phyloP scores from a whole-genome alignment of 2,888 invertebrate species.

The Phyto melanocephala region DNA sequence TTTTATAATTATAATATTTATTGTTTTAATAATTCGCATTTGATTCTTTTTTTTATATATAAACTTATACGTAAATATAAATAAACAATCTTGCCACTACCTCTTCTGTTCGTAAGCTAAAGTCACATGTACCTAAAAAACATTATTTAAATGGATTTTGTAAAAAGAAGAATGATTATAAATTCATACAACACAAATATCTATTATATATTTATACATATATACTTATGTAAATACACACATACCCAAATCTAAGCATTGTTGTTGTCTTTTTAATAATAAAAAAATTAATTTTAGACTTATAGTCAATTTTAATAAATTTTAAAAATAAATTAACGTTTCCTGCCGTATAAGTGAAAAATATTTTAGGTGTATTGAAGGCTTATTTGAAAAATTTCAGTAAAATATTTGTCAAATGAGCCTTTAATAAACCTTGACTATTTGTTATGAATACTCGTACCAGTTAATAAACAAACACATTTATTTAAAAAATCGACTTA shows the following conservation, averaged over 20 bases:
- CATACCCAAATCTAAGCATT: neutral
- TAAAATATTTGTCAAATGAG: too few relatives aligned
- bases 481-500: too few relatives aligned
- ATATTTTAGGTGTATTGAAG: too few relatives aligned
- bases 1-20: conserved; percentile 15
- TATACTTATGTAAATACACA: neutral
- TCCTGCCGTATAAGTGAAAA: too few relatives aligned
- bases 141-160: neutral
- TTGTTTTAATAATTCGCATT: conserved; percentile 6
- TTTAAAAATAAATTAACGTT: too few relatives aligned
- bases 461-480: too few relatives aligned
- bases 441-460: too few relatives aligned
- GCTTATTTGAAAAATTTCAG: too few relatives aligned
- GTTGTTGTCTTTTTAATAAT: too few relatives aligned
- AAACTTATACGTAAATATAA: neutral
- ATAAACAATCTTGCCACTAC: conserved; percentile 48
- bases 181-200: neutral
- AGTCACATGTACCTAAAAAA: neutral
- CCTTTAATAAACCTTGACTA: too few relatives aligned
- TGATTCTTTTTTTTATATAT: neutral
- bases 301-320: too few relatives aligned
- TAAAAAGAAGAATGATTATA: neutral
- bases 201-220: neutral
- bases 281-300: too few relatives aligned
- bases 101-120: conserved; percentile 31